These are phyloP conservation scores for Cephus runcator DNA, from an alignment of 2,888 invertebrate genomes.

Conservation along the genomic window DNA sequence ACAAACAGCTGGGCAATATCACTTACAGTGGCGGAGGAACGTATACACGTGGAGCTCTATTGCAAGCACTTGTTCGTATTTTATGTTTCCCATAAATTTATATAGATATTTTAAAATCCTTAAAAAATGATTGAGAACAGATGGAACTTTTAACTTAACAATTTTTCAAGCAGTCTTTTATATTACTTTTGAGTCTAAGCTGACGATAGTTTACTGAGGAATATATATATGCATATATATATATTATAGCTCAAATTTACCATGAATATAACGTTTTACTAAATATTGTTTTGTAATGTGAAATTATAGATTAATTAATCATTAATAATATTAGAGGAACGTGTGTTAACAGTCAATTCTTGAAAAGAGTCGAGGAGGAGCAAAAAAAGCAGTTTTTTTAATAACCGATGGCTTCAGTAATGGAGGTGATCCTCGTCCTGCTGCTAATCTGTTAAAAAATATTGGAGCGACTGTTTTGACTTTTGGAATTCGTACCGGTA, in stretches of 20 bases:
- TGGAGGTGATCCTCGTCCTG: slow-evolving; percentile 74
- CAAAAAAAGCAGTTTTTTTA: slow-evolving; percentile 73
- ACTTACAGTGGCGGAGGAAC: slow-evolving; percentile 76
- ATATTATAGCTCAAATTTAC: background rate
- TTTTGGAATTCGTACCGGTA: slow-evolving; percentile 74
- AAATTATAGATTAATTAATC: slow-evolving; percentile 2
- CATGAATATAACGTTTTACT: background rate
- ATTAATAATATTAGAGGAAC: slow-evolving; percentile 12
- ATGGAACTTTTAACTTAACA: background rate
- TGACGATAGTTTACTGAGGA: background rate
- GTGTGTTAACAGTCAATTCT: slow-evolving; percentile 65
- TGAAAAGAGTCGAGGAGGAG: slow-evolving; percentile 62
- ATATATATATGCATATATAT: slow-evolving; percentile 1
- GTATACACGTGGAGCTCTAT: slow-evolving; percentile 75
- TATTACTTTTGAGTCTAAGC: background rate
- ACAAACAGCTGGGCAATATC: slow-evolving; percentile 71
- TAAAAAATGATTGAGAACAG: background rate
- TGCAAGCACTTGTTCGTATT: slow-evolving; percentile 70
- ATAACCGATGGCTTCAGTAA: slow-evolving; percentile 80
- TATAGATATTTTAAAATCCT: background rate
- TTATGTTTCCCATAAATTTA: background rate
- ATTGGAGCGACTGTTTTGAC: slow-evolving; percentile 69
- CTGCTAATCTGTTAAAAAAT: slow-evolving; percentile 70
- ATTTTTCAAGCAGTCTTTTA: slow-evolving; percentile 5
- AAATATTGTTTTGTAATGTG: background rate